Conservation (phyloP, 2,797 vertebrate genomes). For the Hydrolagus colliei region DNA sequence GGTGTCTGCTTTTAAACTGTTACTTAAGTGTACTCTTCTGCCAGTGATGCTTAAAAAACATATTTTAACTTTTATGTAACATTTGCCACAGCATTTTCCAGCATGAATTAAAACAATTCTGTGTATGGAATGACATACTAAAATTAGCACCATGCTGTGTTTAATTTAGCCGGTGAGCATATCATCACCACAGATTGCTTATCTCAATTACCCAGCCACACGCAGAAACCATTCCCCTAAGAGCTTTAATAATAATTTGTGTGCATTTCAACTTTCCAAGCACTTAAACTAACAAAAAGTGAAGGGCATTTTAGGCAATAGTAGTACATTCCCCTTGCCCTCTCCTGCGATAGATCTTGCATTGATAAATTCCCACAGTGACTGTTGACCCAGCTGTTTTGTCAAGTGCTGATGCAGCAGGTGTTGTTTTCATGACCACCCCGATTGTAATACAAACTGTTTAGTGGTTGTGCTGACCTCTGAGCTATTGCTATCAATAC, state of each 20-base stretch:
- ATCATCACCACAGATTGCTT: conserved; percentile 41
- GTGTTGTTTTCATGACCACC: conserved; percentile 98
- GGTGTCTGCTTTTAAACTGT: neutral
- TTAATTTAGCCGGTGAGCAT: conserved; percentile 43
- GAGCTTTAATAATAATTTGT: conserved; percentile 37
- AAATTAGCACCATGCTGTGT: conserved; percentile 38
- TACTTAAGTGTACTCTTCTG: neutral
- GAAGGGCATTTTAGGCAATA: conserved; percentile 47
- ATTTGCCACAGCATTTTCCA: conserved; percentile 41
- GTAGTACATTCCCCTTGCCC: conserved; percentile 44
- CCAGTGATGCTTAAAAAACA: neutral
- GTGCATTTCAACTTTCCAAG: conserved; percentile 35
- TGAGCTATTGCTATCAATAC: conserved; percentile 90
- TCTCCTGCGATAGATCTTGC: conserved; percentile 50
- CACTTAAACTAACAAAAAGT: conserved; percentile 19
- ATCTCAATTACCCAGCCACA: conserved; percentile 48
- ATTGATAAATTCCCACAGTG: conserved; percentile 97
- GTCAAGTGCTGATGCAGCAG: conserved; percentile 88
- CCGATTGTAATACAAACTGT: conserved; percentile 97
- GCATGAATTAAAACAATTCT: conserved; percentile 45
- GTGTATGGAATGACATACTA: conserved; percentile 2
- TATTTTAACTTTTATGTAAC: conserved; percentile 6
- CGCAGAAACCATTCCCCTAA: conserved; percentile 43
- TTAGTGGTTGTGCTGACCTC: conserved; percentile 93
- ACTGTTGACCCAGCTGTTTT: conserved; percentile 99